Base-by-base conservation (phyloP, 1,140 invertebrate genomes). In the Rhagoletis zephyria region DNA sequence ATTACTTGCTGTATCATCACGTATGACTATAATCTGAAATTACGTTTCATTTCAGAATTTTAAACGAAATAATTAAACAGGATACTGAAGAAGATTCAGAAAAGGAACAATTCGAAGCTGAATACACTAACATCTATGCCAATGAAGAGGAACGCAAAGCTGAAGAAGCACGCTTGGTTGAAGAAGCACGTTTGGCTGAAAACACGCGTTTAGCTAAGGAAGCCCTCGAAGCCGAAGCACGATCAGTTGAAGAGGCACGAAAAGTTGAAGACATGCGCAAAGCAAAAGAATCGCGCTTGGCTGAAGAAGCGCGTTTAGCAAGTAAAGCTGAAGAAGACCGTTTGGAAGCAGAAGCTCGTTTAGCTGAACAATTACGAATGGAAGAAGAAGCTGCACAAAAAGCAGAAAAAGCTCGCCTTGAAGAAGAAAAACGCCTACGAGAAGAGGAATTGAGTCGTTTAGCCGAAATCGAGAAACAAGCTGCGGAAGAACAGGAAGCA, bases 401-500 rank as follows among this genome's bases (percentile, higher is more conserved):
- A 92, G 94, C 91, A 40, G 93, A 94, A 85, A 94, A 95, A 89
- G 93, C 94, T 1, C 92, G 93, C 5, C 89, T 94, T 86, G 95
- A 94, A 16, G 93, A 94, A 92, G 95, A 95, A 64, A 94, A 95
- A 92, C 94, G 95, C 89, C 93, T 92, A 42, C 93, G 94, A 85
- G 94, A 94, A 88, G 94, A 94, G 87, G 94, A 95, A 90, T 90
- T 95, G 16, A 93, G 92, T 4, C 93, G 93, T 90, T 91, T 95
- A 90, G 95, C 94, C 7, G 95, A 95, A 92, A 90, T 93, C 16
- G 92, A 93, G 87, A 93, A 90, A 60, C 94, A 95, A 70, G 94
- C 95, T 9, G 94, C 94, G 90, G 94, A 95, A 93, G 95, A 95
- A 90, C 94, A 94, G 6, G 95, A 95, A 90, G 94, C 93, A 4